Evolutionary conservation across 2,113 vertebrate species (phyloP), one percentile per base, ranked within the genome.

Genomic region (Callipepla californica): DNA sequence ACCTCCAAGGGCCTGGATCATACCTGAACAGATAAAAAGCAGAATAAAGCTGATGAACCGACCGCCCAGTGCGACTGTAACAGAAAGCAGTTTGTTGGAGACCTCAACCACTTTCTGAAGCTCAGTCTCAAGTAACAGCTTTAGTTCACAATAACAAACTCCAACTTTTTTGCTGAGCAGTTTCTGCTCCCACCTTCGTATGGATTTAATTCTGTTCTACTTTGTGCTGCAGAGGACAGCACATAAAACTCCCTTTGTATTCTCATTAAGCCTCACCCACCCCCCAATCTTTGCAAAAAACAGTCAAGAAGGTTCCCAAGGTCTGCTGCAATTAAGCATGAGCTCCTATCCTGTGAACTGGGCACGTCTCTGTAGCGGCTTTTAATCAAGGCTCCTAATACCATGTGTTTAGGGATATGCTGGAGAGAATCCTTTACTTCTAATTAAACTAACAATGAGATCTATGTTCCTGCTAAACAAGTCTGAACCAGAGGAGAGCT

Each of bases 1-100:
- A 57, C 98, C 98, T 23, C 98, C 98, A 47, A 98, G 95, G 15
- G 98, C 98, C 93, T 99, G 98, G 95, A 99, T 98, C 98, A 99
- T 99, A 90, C 98, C 98, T 99, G 26, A 44, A 68, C 3, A 70
- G 14, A 4, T 50, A 42, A 61, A 59, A 42, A 57, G 44, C 6
- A 47, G 9, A 15, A 30, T n/a, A 69, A 66, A 91, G 36, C 8
- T 4, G 6, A 51, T 53, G 21, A 92, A 67, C 11, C 38, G 82
- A 67, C 50, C 32, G 30, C 5, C 7, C 20, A 79, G 34, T 34
- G 5, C 16, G 80, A 44, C 36, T 61, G 0, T 17, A 77, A 85
- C 13, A 44, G 23, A 57, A 38, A 69, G 15, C 20, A 63, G 20
- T 19, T 63, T 70, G 11, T 18, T 83, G 11, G 61, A 72, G 48